phyloP scores from a whole-genome alignment of 2,888 invertebrate species.

The Tetrapedia diversipes region DNA sequence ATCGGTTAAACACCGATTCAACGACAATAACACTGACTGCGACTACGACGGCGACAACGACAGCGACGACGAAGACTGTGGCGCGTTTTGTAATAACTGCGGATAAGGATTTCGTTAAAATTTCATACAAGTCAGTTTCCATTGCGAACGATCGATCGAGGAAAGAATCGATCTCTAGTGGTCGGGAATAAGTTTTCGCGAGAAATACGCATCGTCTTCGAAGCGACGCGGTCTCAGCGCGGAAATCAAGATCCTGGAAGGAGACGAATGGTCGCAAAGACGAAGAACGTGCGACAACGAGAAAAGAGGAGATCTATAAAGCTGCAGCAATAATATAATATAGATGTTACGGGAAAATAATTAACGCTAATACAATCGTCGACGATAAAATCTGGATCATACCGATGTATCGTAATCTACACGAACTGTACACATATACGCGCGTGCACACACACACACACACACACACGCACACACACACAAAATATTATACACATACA shows the following conservation, averaged over 20 bases:
- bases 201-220: neutral
- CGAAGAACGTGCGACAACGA: slow-evolving; percentile 18
- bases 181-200: neutral
- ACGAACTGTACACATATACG: slow-evolving; percentile 52
- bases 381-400: slow-evolving; percentile 56
- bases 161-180: neutral
- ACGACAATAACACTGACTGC: slow-evolving; percentile 15
- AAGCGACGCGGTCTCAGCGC: slow-evolving; percentile 26
- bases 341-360: slow-evolving; percentile 75
- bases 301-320: slow-evolving; percentile 70
- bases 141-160: neutral
- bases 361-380: slow-evolving; percentile 61
- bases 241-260: neutral
- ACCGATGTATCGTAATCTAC: slow-evolving; percentile 59
- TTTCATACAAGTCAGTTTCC: neutral
- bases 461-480: neutral
- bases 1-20: slow-evolving; percentile 5
- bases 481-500: too few relatives aligned
- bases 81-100: neutral
- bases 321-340: slow-evolving; percentile 84
- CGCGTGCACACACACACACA: neutral
- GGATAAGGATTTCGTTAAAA: too few relatives aligned
- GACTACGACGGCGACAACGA: slow-evolving; percentile 11
- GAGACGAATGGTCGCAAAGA: slow-evolving; percentile 1
- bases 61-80: neutral